Base-by-base conservation (phyloP, 2,797 vertebrate genomes). In the Gephyroberyx darwinii region DNA sequence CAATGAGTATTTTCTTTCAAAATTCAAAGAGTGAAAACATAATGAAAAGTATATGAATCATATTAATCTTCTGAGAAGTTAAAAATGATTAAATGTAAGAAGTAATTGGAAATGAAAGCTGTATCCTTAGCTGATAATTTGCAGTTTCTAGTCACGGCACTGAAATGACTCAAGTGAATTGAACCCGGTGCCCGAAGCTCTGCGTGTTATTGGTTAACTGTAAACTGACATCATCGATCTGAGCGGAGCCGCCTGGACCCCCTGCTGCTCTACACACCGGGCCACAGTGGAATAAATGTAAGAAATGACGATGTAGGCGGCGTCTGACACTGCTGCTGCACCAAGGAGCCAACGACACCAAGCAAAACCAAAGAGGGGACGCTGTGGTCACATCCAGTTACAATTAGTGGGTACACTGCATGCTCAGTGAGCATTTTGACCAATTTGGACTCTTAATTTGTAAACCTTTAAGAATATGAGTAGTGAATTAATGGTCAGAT, bases 291-390 rank as follows among this genome's bases (percentile, higher is more conserved):
- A 3, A 61, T 39, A 64, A 30, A 48, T 52, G 8, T 8, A 62
- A 30, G 47, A 72, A 68, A 73, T 67, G 71, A 45, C 0, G 16
- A 17, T 41, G 57, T 64, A 35, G 59, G 53, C 30, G 22, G 43
- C 2, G 16, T 12, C 8, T n/a, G 59, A 59, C 19, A 8, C 72
- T 65, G 76, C 70, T 65, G 77, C 82, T 86, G 85, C 84, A 84
- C 74, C 33, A 51, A 86, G 86, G 82, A 85, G 84, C 0, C 60
- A 0, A 73, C 13, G 4, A 14, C 12, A 30, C 51, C 20, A 30
- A 30, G n/a, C 30, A 53, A 17, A 45, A 45, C 16, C 43, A 45
- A 16, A 45, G 33, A 45, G 13, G 16, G 14, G 10, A 41, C 4
- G 4, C 12, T 12, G 39, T 45, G 43, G 14, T 39, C 37, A 2